Conservation (phyloP, 2,797 vertebrate genomes). For the Gadopsis marmoratus region DNA sequence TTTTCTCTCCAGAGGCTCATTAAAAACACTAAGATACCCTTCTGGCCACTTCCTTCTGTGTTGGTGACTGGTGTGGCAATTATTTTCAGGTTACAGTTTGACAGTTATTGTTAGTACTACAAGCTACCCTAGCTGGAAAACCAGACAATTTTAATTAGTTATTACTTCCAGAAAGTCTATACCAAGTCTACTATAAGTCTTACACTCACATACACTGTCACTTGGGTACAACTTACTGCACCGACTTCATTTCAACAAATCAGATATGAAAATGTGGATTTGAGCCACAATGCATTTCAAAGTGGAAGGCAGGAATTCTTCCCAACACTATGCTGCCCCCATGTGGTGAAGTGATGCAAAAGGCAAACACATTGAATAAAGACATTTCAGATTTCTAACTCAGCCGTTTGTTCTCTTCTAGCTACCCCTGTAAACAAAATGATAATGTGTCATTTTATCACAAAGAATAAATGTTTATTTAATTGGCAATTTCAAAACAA, state of each 20-base stretch:
- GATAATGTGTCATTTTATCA: slow-evolving; percentile 37
- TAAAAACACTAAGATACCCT: slow-evolving; percentile 7
- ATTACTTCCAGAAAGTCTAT: not conserved
- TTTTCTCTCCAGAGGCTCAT: slow-evolving; percentile 19
- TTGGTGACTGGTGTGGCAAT: not conserved
- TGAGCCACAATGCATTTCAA: not conserved
- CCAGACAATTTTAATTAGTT: not conserved
- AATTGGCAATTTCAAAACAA: slow-evolving; percentile 61
- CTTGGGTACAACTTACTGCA: not conserved
- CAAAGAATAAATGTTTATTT: slow-evolving; percentile 75
- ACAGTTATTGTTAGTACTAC: not conserved
- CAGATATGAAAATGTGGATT: not conserved
- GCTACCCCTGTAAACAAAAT: not conserved
- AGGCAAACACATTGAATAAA: not conserved
- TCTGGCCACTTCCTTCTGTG: slow-evolving; percentile 3
- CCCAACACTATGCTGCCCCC: slow-evolving; percentile 54
- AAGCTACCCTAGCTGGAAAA: not conserved
- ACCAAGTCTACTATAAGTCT: not conserved
- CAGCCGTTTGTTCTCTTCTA: not conserved
- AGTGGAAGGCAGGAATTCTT: not conserved
- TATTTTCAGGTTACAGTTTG: slow-evolving; percentile 1
- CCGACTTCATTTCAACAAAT: not conserved
- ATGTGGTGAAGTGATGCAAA: slow-evolving; percentile 39
- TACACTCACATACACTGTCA: not conserved
- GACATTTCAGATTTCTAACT: not conserved